Evolutionary conservation across 2,113 vertebrate genomes (phyloP).

Genomic region (Formicarius rufipectus): DNA sequence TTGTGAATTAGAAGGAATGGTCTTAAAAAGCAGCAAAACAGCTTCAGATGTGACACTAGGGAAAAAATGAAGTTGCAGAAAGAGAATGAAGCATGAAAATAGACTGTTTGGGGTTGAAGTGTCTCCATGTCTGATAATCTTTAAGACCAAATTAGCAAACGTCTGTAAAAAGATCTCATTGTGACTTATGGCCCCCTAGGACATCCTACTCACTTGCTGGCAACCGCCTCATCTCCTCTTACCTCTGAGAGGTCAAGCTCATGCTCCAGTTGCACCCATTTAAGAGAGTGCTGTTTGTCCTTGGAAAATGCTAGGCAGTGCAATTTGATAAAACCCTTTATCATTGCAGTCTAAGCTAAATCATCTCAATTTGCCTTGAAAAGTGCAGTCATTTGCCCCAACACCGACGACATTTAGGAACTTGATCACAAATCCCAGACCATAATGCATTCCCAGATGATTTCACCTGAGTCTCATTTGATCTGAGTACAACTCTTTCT

Average conservation of each 20-base stretch:
- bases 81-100: neutral
- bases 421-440: neutral
- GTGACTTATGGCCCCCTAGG: neutral
- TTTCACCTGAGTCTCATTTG: neutral
- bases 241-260: neutral
- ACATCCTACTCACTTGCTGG: neutral
- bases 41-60: neutral
- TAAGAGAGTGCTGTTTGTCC: neutral
- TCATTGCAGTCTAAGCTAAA: neutral
- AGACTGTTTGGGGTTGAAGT: neutral
- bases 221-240: neutral
- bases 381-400: neutral
- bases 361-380: neutral
- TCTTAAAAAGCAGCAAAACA: neutral
- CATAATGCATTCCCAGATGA: rapidly evolving
- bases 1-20: neutral
- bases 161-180: neutral
- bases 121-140: neutral
- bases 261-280: neutral
- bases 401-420: neutral
- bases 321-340: neutral
- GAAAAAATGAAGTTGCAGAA: neutral
- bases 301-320: neutral
- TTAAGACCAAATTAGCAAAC: neutral
- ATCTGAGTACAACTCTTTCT: neutral